phyloP scores from a whole-genome alignment of 2,113 vertebrate genomes.

The Lucifuga dentata region DNA sequence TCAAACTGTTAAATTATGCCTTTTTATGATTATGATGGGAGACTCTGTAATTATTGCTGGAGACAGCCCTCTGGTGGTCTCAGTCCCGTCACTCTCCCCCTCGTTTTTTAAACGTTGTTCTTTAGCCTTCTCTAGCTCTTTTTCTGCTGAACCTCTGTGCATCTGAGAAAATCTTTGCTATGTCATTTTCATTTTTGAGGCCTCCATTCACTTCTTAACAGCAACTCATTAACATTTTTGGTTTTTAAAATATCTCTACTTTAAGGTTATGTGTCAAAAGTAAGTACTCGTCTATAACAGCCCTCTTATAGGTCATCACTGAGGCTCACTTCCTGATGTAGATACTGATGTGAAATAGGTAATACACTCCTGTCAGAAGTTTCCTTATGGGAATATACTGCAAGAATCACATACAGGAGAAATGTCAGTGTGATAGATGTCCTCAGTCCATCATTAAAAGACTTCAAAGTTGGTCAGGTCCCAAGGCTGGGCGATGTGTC shows the following conservation, averaged over 20 bases:
- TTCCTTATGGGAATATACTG: slow-evolving; percentile 17
- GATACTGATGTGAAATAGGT: slow-evolving; percentile 27
- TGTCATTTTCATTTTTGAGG: slow-evolving; percentile 6
- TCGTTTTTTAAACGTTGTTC: not conserved
- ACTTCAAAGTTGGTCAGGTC: slow-evolving; percentile 42
- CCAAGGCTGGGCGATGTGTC: slow-evolving; percentile 37
- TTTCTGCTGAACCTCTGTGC: not conserved
- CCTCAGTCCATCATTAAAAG: slow-evolving; percentile 54
- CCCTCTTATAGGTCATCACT: not conserved
- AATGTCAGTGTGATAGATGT: slow-evolving; percentile 50
- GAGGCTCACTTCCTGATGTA: not conserved
- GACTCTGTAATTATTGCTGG: slow-evolving; percentile 48
- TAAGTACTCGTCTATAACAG: not conserved
- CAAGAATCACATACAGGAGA: slow-evolving; percentile 26
- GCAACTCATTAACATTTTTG: too few relatives aligned
- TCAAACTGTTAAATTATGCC: slow-evolving; percentile 74
- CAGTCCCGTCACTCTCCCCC: slow-evolving; percentile 1
- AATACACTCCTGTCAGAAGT: slow-evolving; percentile 28
- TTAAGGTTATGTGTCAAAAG: not conserved
- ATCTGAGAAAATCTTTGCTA: not conserved
- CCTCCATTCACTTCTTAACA: not conserved
- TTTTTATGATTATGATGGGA: slow-evolving; percentile 75
- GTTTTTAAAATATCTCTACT: too few relatives aligned
- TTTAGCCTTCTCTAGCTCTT: not conserved
- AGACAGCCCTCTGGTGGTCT: slow-evolving; percentile 45